Evolutionary conservation across 2,797 vertebrate species (phyloP), one percentile per base, ranked within the genome.

Genomic region (Cyprinella venusta): DNA sequence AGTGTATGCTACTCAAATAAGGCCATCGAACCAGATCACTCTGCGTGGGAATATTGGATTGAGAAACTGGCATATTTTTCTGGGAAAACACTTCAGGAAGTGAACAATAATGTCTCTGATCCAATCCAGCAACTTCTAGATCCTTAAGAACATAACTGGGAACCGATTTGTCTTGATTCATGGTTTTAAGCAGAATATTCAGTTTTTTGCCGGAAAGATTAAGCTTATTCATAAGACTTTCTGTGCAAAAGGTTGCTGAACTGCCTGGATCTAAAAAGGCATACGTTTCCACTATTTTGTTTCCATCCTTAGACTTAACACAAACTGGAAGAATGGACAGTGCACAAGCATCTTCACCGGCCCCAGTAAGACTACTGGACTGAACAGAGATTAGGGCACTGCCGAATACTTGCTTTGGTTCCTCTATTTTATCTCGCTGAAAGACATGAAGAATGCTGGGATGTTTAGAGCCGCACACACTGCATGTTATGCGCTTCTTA

Each of bases 81-180:
- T 50, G 40, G 15, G 69, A 26, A 50, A 50, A 71, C 0, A 71
- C 42, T 48, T 30, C 69, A 50, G 15, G 15, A 8, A 50, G 15
- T 8, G 1, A 24, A 19, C 45, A 71, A 18, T 15, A 71, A 24
- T 30, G 6, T 18, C 1, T 48, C 5, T 48, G 12, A 48, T 82
- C 64, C 40, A 84, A 48, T 16, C 15, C 45, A 16, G 69, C 69
- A 71, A 48, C n/a, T 71, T 71, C 69, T 45, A 71, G 7, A 30
- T 50, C 8, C n/a, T 48, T 71, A 0, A 50, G 12, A 24, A 71
- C 69, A 45, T 50, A 30, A 71, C 69, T 74, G 45, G 69, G 16
- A 30, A 50, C 42, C 3, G 6, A 16, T 45, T 16, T 50, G 0
- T 48, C 24, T 8, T 24, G 42, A 71, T 30, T 71, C 69, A 71